A percentile compares a stretch with the other conserved stretches of the same genome.
These are phyloP conservation scores for Phaedon cochleariae DNA, from an alignment of 2,888 invertebrate genomes.

Conservation along the genomic window DNA sequence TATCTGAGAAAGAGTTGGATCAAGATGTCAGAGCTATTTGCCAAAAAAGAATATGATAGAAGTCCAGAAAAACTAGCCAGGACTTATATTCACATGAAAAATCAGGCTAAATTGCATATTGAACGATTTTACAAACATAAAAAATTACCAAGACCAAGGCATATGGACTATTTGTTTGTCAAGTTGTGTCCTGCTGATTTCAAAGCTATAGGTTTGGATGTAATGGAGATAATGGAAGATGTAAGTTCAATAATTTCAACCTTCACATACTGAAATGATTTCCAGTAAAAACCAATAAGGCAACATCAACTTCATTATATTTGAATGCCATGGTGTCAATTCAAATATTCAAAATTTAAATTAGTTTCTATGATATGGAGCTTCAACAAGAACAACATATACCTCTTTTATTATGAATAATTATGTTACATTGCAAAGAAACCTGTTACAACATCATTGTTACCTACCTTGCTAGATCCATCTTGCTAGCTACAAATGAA, in stretches of 20 bases:
- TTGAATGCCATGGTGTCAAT: too few species aligned
- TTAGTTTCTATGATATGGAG: too few species aligned
- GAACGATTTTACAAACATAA: constrained; percentile 24
- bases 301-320: too few species aligned
- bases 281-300: too few species aligned
- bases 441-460: too few species aligned
- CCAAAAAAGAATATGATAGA: constrained; percentile 25
- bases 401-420: too few species aligned
- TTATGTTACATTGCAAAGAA: too few species aligned
- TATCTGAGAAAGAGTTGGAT: constrained; percentile 20
- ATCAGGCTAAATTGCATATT: constrained; percentile 26
- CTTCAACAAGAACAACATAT: too few species aligned
- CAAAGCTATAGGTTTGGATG: constrained; percentile 15
- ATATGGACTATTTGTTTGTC: constrained; percentile 26
- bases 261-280: too few species aligned
- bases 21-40: constrained; percentile 24
- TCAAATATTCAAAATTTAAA: too few species aligned
- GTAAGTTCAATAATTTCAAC: constrained; percentile 11
- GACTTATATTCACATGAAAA: constrained; percentile 28
- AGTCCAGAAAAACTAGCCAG: constrained; percentile 23
- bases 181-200: constrained; percentile 24
- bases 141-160: constrained; percentile 18
- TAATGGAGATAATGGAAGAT: constrained; percentile 18
- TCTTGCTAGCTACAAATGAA: too few species aligned
- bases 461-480: too few species aligned